Evolutionary conservation across 30 jellyfish, hydroid and myxozoan genomes (phyloP).

Genomic region (Cassiopea xamachana): DNA sequence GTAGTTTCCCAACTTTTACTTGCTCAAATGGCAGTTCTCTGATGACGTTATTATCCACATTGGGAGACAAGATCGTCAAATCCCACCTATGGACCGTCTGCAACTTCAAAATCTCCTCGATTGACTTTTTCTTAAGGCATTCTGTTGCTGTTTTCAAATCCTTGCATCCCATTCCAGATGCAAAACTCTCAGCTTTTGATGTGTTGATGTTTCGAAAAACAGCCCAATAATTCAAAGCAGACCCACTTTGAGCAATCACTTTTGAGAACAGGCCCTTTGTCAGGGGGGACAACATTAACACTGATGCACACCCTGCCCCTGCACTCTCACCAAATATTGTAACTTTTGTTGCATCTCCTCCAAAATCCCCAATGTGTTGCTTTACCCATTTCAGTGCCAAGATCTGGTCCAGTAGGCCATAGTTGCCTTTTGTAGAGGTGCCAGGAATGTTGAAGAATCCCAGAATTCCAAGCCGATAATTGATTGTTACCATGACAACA

Average conservation of each 20-base stretch:
- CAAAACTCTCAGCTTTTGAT: neutral
- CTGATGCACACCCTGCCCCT: constrained; percentile 63
- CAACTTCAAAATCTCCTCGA: constrained; percentile 12
- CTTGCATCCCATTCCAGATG: constrained; percentile 11
- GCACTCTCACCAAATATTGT: constrained; percentile 82
- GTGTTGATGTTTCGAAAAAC: neutral
- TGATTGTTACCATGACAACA: constrained; percentile 73
- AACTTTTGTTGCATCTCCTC: constrained; percentile 71
- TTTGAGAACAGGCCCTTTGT: constrained; percentile 69
- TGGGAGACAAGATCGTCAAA: constrained; percentile 5
- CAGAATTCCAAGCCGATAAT: constrained; percentile 75
- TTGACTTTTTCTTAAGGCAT: constrained; percentile 28
- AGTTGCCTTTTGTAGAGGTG: constrained; percentile 63
- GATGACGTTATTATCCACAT: constrained; percentile 35
- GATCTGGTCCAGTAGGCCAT: constrained; percentile 87
- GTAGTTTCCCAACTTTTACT: constrained; percentile 27
- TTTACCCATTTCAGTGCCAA: constrained; percentile 81
- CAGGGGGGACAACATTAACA: constrained; percentile 65
- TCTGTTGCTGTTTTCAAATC: neutral
- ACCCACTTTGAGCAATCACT: constrained; percentile 82
- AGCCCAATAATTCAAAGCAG: constrained; percentile 60
- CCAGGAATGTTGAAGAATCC: constrained; percentile 79
- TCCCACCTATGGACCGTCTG: neutral
- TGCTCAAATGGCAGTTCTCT: constrained; percentile 14
- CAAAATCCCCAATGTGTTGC: constrained; percentile 64